phyloP scores from a whole-genome alignment of 2,888 invertebrate genomes.

The Cantharis lateralis region DNA sequence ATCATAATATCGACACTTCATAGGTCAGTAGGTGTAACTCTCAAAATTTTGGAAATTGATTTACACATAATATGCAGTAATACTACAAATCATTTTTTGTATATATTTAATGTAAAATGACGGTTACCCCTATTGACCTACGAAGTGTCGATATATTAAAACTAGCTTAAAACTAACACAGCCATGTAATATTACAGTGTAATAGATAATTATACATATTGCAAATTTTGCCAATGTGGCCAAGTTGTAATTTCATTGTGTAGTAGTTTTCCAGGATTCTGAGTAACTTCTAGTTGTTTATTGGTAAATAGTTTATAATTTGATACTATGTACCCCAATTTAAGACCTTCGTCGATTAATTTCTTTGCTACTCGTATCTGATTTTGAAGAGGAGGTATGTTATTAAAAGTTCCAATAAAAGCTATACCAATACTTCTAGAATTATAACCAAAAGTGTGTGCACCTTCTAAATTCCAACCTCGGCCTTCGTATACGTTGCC shows the following conservation, averaged over 20 bases:
- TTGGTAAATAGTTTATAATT: conserved; percentile 74
- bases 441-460: conserved; percentile 73
- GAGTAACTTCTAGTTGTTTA: conserved; percentile 66
- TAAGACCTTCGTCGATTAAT: conserved; percentile 67
- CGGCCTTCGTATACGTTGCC: conserved; percentile 76
- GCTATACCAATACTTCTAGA: conserved; percentile 70
- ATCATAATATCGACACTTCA: too few species aligned
- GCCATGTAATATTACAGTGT: background rate
- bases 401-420: conserved; percentile 73
- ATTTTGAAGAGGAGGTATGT: conserved; percentile 57
- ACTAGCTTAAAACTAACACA: background rate
- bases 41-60: too few species aligned
- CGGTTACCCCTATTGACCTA: too few species aligned
- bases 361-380: conserved; percentile 66
- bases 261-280: conserved; percentile 71
- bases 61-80: too few species aligned
- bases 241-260: conserved; percentile 68
- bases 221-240: conserved; percentile 64
- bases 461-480: conserved; percentile 75
- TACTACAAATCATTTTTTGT: too few species aligned
- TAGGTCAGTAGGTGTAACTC: too few species aligned
- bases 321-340: conserved; percentile 62
- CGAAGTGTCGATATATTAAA: background rate
- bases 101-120: too few species aligned
- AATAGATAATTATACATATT: background rate